phyloP scores from a whole-genome alignment of 30 jellyfish, hydroid and myxozoan species.

The Mastigias papua region DNA sequence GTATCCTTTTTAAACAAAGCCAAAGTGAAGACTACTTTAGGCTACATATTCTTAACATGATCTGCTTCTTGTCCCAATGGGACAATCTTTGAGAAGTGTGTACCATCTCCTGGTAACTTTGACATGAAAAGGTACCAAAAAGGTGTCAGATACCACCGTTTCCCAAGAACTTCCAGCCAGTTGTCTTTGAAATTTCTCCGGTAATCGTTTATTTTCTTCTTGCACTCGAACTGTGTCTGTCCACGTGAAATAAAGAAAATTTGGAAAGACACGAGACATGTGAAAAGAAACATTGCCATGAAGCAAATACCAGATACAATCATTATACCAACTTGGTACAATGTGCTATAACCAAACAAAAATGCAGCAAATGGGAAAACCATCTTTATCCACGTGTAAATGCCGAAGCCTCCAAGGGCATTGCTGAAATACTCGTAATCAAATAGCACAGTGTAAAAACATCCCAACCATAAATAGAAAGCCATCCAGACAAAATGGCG shows the following conservation, averaged over 20 bases:
- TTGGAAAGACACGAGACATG: slow-evolving; percentile 89
- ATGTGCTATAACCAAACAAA: slow-evolving; percentile 70
- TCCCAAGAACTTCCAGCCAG: slow-evolving; percentile 88
- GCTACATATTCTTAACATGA: slow-evolving; percentile 37
- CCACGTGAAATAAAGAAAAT: slow-evolving; percentile 91
- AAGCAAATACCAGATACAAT: slow-evolving; percentile 82
- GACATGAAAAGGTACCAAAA: slow-evolving; percentile 72
- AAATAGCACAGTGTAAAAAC: slow-evolving; percentile 69
- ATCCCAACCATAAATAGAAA: slow-evolving; percentile 85
- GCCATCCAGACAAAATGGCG: slow-evolving; percentile 88
- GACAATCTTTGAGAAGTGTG: slow-evolving; percentile 61
- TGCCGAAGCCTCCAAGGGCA: slow-evolving; percentile 76
- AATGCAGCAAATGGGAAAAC: slow-evolving; percentile 85
- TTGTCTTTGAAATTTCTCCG: slow-evolving; percentile 44
- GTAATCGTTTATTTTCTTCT: slow-evolving; percentile 74
- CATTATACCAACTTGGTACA: slow-evolving; percentile 63
- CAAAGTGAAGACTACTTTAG: background rate
- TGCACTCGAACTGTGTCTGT: slow-evolving; percentile 96
- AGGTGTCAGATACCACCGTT: slow-evolving; percentile 84
- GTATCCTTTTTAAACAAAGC: background rate
- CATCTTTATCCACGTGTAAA: slow-evolving; percentile 55
- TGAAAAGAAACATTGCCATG: slow-evolving; percentile 84
- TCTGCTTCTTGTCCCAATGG: slow-evolving; percentile 2
- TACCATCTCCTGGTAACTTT: slow-evolving; percentile 91
- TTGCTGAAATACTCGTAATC: slow-evolving; percentile 75